Base-by-base conservation (phyloP, 2,797 vertebrate species). In the Poecilia gillii region DNA sequence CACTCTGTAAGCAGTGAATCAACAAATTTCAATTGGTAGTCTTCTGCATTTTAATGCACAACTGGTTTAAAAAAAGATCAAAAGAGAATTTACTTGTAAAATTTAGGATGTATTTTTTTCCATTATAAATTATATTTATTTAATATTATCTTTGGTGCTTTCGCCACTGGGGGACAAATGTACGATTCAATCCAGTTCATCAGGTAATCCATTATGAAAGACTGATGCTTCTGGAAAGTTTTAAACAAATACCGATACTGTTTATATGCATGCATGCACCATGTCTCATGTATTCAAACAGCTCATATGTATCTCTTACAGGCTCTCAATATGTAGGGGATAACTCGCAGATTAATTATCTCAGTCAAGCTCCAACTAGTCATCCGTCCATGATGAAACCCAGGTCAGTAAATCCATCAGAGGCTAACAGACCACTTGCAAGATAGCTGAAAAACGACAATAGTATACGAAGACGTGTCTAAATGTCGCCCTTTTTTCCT, bases 281-380 rank as follows among this genome's bases (percentile, higher is more conserved):
- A n/a, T 23, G 25, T 16, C 74, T 77, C 31, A 66, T 73, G 39
- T 64, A 68, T 20, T 79, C 31, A 51, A 64, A 53, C 59, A 75
- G 51, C 72, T 79, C 47, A 47, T 73, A 75, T 79, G 78, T 14
- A 76, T 85, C 79, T 70, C 47, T 79, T 74, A 53, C 23, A 57
- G 41, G 59, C 62, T 73, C 41, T 64, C 62, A 41, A 62, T 46
- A 73, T 39, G 28, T 18, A 78, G 47, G 45, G 72, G 75, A 76
- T 80, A 59, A 55, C 46, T 79, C 25, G 33, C 46, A 45, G 59
- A 79, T 77, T 81, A 80, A 62, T 53, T 53, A 80, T 75, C 68
- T 81, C 68, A 68, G 75, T 13, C 36, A 55, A 76, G 39, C 70
- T 77, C 9, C 55, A 53, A 64, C 55, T 66, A 57, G 41, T 75